Base-by-base conservation (phyloP, 2,888 invertebrate genomes). In the Drosophila rellima region DNA sequence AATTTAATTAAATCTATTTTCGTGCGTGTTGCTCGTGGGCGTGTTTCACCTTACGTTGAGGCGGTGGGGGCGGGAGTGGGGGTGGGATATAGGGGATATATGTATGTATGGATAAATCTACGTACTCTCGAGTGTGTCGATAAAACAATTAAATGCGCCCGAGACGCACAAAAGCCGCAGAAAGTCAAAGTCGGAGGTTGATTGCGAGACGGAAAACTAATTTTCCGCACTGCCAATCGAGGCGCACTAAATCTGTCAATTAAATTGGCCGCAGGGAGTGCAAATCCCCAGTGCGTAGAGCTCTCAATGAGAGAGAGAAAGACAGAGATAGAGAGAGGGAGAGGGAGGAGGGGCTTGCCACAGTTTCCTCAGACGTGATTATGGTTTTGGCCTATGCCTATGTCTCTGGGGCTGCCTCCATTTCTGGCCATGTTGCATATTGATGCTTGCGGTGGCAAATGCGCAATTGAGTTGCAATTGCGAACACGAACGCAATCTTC, bases 241-340 rank as follows among this genome's bases (percentile, higher is more conserved):
- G 90, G 77, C 81, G 83, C 83, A 88, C 87, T 91, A 91, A 91
- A 91, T 90, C 89, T 91, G 90, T 89, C 91, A 90, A 91, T 90
- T 91, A 90, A 91, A 91, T 90, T 90, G 90, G 88, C 91, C 89
- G 80, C 90, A 90, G 90, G 89, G 87, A 88, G 83, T 78, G 77
- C 80, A 77, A 57, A 42, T 70, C 52, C 65, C 67, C 59, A 67
- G 56, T 75, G 78, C 77, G 77, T 75, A 66, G 5, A 20, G n/a
- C 33, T 15, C 11, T 68, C 11, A 2, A 2, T 8, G 15, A 23
- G 48, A 15, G 47, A n/a, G 35, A 6, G n/a, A 4, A 13, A 13
- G 39, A 15, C 31, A 3, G 42, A 26, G 2, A 37, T 39, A 17
- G 20, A 45, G 2, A 29, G 20, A 23, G 29, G 18, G 61, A 5